Conservation (phyloP, 1,140 invertebrate species). For the Drosophila lini region DNA sequence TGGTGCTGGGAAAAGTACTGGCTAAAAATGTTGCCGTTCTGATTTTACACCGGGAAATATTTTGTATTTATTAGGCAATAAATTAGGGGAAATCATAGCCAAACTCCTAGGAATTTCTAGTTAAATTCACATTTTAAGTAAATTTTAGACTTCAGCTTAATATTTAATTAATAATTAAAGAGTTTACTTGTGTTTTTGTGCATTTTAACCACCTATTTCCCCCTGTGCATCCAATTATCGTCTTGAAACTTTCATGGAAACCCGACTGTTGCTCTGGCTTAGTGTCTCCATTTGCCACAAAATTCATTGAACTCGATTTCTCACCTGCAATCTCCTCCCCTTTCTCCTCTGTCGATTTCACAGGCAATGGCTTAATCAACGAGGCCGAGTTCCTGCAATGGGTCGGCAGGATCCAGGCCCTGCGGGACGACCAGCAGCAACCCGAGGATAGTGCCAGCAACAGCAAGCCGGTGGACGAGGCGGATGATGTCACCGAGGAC, state of each 20-base stretch:
- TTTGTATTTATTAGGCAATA: neutral
- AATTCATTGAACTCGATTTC: slow-evolving; percentile 7
- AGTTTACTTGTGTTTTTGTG: neutral
- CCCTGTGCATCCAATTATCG: slow-evolving; percentile 8
- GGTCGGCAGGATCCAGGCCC: slow-evolving; percentile 88
- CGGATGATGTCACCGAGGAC: slow-evolving; percentile 88
- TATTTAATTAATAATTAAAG: too few relatives aligned
- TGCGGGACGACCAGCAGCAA: slow-evolving; percentile 85
- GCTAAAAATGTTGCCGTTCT: slow-evolving; percentile 15
- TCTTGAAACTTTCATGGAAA: neutral
- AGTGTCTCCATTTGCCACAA: slow-evolving; percentile 5
- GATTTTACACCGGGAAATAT: neutral
- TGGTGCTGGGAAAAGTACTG: neutral
- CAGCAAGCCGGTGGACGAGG: slow-evolving; percentile 84
- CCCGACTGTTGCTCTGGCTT: slow-evolving; percentile 8
- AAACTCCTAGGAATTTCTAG: neutral
- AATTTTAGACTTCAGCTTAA: too few relatives aligned
- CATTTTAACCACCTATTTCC: neutral
- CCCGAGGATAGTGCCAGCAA: slow-evolving; percentile 84
- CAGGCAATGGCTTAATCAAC: slow-evolving; percentile 88
- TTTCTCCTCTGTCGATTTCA: slow-evolving; percentile 50
- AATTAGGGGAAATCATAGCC: neutral
- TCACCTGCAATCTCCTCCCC: neutral
- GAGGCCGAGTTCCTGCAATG: slow-evolving; percentile 90
- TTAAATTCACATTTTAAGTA: too few relatives aligned